phyloP scores from a whole-genome alignment of 2,888 invertebrate genomes.

The Automeris io region DNA sequence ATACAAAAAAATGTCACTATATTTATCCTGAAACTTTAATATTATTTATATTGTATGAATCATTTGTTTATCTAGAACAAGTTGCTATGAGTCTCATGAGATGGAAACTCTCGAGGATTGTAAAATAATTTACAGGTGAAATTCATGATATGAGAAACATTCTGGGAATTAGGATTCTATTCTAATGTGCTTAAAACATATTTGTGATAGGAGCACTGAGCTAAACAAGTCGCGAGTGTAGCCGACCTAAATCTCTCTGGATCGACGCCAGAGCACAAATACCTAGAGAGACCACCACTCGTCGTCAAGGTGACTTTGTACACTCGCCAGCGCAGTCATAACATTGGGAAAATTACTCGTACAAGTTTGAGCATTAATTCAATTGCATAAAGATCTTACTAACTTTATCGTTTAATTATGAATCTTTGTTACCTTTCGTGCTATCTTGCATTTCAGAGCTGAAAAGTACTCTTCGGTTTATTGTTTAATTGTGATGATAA shows the following conservation, averaged over 20 bases:
- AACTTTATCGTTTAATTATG: not conserved
- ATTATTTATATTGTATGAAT: not conserved
- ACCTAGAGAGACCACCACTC: slow-evolving; percentile 37
- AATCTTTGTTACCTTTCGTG: slow-evolving; percentile 3
- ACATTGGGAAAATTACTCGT: slow-evolving; percentile 13
- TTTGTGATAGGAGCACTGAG: slow-evolving; percentile 25
- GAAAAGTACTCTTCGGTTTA: not conserved
- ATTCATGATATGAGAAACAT: not conserved
- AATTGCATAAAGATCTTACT: slow-evolving; percentile 4
- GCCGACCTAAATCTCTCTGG: slow-evolving; percentile 56
- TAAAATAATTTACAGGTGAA: slow-evolving; percentile 1
- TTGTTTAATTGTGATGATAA: not conserved
- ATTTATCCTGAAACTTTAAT: too few relatives aligned
- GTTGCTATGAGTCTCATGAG: not conserved
- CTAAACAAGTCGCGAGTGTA: slow-evolving; percentile 24
- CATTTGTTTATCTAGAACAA: slow-evolving; percentile 1
- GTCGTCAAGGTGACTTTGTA: slow-evolving; percentile 57
- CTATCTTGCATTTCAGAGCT: not conserved
- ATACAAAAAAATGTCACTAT: too few relatives aligned
- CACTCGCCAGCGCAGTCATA: slow-evolving; percentile 21
- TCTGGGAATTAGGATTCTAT: slow-evolving; percentile 5
- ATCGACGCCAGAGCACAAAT: slow-evolving; percentile 51
- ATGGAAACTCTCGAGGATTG: not conserved
- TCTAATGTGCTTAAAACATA: slow-evolving; percentile 25
- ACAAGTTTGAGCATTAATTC: slow-evolving; percentile 13